Conservation (phyloP, 2,113 vertebrate species). For the Rhinolophus sinicus region DNA sequence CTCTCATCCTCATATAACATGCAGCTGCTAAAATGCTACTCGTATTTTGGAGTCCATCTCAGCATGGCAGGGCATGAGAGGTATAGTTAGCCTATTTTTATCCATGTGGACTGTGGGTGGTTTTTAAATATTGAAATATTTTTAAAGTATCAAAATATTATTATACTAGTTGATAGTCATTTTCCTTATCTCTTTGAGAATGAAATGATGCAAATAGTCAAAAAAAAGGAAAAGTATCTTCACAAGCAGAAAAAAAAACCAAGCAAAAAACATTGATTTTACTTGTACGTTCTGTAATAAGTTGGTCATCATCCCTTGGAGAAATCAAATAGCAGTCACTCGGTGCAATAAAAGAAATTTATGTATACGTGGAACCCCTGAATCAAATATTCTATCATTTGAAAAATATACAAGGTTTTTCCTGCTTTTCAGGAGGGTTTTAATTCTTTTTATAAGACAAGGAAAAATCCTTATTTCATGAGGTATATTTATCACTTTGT, state of each 20-base stretch:
- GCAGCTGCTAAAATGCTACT: background rate
- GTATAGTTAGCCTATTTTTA: background rate
- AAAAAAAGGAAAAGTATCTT: background rate
- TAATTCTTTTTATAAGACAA: background rate
- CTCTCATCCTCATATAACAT: background rate
- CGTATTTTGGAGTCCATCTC: background rate
- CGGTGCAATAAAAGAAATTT: background rate
- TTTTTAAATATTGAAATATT: background rate
- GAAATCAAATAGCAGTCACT: background rate
- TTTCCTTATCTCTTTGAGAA: background rate
- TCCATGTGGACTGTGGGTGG: background rate
- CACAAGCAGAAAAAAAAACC: background rate
- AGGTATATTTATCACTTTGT: background rate
- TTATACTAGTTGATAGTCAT: background rate
- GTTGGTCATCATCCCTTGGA: background rate
- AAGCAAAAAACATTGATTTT: background rate
- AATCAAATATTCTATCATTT: background rate
- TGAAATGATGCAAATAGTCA: background rate
- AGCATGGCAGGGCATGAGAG: background rate
- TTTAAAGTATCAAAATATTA: background rate
- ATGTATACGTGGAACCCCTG: background rate
- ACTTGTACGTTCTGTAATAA: background rate
- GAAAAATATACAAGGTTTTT: background rate
- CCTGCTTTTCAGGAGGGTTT: background rate
- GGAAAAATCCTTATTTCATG: background rate